Evolutionary conservation across 1,140 invertebrate genomes (phyloP), one percentile per base, ranked within the genome.

Genomic region (Cydia fagiglandana): DNA sequence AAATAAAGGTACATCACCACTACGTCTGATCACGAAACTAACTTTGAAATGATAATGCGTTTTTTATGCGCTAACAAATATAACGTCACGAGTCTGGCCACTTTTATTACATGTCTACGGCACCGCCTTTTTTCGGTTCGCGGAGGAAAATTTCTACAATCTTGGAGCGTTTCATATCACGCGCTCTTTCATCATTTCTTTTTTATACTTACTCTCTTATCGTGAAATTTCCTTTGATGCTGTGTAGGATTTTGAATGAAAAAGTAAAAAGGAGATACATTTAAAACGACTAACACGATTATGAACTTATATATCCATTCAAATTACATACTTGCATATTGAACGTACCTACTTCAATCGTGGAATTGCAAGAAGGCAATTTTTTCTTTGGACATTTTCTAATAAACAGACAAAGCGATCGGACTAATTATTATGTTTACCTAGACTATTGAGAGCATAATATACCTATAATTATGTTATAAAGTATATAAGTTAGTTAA

Each of bases 101-200:
- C 73, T 64, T 41, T 64, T 76, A 75, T 45, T 75, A 75, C 74
- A 41, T 77, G 76, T 70, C 66, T 70, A 17, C 56, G 66, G 75
- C 75, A 78, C 66, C 80, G 75, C 77, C 77, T 77, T 78, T 81
- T 83, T 79, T 77, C 76, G 74, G 73, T 79, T 76, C 74, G 73
- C 68, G 74, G 78, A 80, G 80, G 79, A 78, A 80, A 82, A 82
- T 81, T 79, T 81, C 80, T 76, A 77, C 80, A 81, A 76, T 74
- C 64, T 76, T 75, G 81, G 78, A 76, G 81, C 82, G 79, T 83
- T 86, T 83, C 81, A 86, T 84, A 86, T 86, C 79, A 81, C 81
- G 73, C 76, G 76, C 76, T 76, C 81, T 86, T 86, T 86, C 81
- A 83, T 82, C 80, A 81, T 80, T 84, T 85, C 80, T 82, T 80